A percentile compares a stretch with the other conserved stretches of the same genome.
Evolutionary conservation across 2,797 vertebrate species (phyloP).

Genomic region (Melanotaenia nigrans): DNA sequence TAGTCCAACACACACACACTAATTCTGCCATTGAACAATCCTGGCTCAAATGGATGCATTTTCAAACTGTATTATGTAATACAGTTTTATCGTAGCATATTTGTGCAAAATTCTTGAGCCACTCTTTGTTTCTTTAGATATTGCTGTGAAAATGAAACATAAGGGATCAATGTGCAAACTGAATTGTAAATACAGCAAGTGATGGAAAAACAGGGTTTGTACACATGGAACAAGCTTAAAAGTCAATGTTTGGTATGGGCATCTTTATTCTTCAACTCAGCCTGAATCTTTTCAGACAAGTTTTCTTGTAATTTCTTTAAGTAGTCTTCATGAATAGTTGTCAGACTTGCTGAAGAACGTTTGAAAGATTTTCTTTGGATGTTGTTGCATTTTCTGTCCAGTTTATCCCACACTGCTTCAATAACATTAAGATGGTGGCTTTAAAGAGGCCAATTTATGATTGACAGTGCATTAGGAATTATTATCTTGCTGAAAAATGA

Average conservation of each 20-base stretch:
- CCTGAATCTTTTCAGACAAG: no score
- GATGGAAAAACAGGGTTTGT: background rate
- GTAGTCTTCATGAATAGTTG: background rate
- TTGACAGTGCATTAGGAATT: no score
- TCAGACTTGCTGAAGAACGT: background rate
- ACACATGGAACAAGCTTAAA: no score
- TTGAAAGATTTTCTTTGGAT: background rate
- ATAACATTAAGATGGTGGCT: background rate
- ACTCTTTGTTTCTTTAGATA: background rate
- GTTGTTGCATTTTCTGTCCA: background rate
- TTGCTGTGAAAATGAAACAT: no score
- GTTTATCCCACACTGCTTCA: background rate
- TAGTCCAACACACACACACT: constrained; percentile 1
- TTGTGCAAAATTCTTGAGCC: background rate
- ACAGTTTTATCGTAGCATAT: background rate
- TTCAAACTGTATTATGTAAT: background rate
- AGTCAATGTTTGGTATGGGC: background rate
- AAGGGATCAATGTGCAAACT: no score
- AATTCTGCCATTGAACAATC: background rate
- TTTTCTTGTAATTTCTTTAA: background rate
- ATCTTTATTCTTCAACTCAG: no score
- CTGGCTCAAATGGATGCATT: background rate
- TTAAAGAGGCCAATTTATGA: no score
- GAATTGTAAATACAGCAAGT: no score
- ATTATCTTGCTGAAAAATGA: no score